Percentiles rank a stretch among this genome's conserved stretches.
phyloP scores from a whole-genome alignment of 2,888 invertebrate genomes.

The Gymnocheta viridis region DNA sequence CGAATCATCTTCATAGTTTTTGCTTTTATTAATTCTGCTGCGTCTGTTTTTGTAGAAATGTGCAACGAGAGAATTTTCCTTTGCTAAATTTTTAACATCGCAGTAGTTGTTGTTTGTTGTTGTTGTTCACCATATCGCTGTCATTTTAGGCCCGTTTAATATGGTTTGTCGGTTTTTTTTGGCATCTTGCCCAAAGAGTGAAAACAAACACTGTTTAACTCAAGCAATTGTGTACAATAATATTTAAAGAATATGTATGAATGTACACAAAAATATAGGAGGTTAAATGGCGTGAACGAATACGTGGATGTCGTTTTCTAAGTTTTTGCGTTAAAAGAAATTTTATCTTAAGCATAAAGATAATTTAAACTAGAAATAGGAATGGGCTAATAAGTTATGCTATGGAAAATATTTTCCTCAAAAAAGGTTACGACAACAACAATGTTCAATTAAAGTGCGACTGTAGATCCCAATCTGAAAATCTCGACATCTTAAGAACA shows the following conservation, averaged over 20 bases:
- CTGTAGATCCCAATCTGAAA: too few species aligned
- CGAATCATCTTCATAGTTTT: conserved; percentile 18
- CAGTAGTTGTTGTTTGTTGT: conserved; percentile 1
- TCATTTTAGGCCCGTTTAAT: conserved; percentile 64
- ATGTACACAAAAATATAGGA: background rate
- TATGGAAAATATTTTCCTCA: too few species aligned
- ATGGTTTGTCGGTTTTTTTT: conserved; percentile 47
- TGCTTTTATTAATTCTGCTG: conserved; percentile 2
- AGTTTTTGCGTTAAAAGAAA: too few species aligned
- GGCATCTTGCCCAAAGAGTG: conserved; percentile 63
- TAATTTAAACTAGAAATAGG: too few species aligned
- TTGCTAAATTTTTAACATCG: background rate
- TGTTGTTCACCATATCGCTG: conserved; percentile 63
- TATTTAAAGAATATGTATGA: background rate
- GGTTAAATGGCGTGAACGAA: background rate
- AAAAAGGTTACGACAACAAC: too few species aligned
- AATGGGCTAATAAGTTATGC: too few species aligned
- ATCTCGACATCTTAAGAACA: too few species aligned
- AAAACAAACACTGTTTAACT: conserved; percentile 53
- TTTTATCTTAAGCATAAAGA: too few species aligned
- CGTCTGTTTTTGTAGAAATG: background rate
- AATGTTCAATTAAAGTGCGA: too few species aligned
- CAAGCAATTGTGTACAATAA: conserved; percentile 37
- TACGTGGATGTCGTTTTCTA: background rate
- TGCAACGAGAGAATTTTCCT: conserved; percentile 22